These are phyloP conservation scores for Upupa epops DNA, from an alignment of 2,113 vertebrate genomes.

Conservation along the genomic window DNA sequence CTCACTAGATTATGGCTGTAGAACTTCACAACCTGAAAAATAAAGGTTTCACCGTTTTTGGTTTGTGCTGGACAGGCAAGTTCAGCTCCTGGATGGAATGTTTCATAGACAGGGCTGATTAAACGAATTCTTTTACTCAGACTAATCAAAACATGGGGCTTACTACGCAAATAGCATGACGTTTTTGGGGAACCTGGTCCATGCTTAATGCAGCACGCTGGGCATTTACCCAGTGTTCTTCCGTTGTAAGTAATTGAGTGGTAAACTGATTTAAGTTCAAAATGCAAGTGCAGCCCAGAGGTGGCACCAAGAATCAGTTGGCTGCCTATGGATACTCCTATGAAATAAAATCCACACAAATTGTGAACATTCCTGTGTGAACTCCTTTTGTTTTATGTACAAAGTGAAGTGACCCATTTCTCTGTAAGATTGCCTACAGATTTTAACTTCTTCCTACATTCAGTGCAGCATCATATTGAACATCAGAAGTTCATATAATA, in stretches of 20 bases:
- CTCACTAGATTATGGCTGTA: not conserved
- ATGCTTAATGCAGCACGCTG: not conserved
- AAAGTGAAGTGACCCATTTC: not conserved
- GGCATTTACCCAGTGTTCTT: not conserved
- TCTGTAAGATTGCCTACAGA: not conserved
- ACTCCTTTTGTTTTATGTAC: not conserved
- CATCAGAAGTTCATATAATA: not conserved
- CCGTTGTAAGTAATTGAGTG: not conserved
- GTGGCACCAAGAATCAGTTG: not conserved
- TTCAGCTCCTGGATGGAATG: not conserved
- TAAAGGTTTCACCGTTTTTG: not conserved
- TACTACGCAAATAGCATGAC: not conserved
- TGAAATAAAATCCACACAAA: not conserved
- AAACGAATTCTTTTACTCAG: not conserved
- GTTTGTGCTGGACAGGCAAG: not conserved
- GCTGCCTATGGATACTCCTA: not conserved
- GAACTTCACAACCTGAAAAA: not conserved
- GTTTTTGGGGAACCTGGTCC: not conserved
- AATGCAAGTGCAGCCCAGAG: not conserved
- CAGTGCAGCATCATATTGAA: not conserved
- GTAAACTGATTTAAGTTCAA: not conserved
- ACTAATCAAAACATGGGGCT: not conserved
- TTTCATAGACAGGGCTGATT: not conserved
- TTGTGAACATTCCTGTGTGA: not conserved
- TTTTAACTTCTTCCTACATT: not conserved